Evolutionary conservation across 2,113 vertebrate genomes (phyloP).

Genomic region (Otocyon megalotis): DNA sequence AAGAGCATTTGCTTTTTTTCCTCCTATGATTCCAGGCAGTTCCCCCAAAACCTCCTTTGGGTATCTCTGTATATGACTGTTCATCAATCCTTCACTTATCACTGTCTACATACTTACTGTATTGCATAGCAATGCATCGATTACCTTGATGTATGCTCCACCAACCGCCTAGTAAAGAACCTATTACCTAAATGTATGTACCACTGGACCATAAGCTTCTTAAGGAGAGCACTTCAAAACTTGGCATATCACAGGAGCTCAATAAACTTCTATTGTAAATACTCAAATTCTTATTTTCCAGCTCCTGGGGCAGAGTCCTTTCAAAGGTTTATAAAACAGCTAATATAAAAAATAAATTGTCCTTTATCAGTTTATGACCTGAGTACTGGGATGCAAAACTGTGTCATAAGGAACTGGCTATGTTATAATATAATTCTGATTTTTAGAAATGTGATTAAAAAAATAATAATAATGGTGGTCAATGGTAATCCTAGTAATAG

Average conservation of each 20-base stretch:
- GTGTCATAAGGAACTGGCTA: neutral
- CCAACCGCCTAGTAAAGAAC: neutral
- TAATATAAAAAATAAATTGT: neutral
- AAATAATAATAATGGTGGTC: neutral
- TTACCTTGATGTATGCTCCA: neutral
- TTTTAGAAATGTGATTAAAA: neutral
- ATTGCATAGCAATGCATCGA: neutral
- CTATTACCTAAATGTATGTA: neutral
- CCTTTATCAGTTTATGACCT: neutral
- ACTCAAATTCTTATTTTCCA: neutral
- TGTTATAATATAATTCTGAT: neutral
- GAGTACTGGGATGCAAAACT: neutral
- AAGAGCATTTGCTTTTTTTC: neutral
- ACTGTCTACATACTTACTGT: neutral
- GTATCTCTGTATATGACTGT: neutral
- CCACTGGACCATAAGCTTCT: neutral
- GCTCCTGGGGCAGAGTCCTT: neutral
- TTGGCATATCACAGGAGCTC: neutral
- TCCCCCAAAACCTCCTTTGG: neutral
- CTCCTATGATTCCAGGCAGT: neutral
- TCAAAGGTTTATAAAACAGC: neutral
- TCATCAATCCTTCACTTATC: neutral
- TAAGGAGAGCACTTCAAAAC: neutral
- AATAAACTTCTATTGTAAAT: neutral
- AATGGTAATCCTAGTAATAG: neutral